Evolutionary conservation across 1,140 invertebrate genomes (phyloP), one percentile per base, ranked within the genome.

Genomic region (Brachionus asplanchnoidis): DNA sequence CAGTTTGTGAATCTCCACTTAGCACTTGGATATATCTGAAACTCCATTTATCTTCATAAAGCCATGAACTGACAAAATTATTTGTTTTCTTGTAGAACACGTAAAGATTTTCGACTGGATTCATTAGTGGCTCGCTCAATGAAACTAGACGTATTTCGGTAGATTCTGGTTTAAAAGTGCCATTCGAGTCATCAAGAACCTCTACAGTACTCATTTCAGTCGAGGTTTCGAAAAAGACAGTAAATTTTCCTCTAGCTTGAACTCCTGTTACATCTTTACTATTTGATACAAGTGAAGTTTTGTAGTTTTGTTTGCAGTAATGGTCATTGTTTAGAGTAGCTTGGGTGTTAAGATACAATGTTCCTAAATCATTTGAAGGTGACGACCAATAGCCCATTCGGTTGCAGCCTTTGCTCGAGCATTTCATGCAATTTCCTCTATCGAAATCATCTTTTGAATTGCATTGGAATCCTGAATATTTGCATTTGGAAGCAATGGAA

Each of bases 161-260:
- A 44, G 82, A 84, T 53, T 84, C 82, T 53, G 42, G 42, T 53
- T 68, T 84, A 56, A 84, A 84, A 70, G 82, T 84, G n/a, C 17
- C 36, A 40, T 17, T 28, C 1, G 60, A 68, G 53, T 68, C 60
- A 70, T 68, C 60, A 11, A 84, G n/a, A 20, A 44, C 5, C n/a
- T 84, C 82, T 3, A 46, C 40, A 23, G 36, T 14, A 28, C 79
- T 82, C 12, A 26, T 82, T 82, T 82, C 53, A 17, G 32, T 65
- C 26, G 20, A 36, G 28, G 60, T 70, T 20, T 84, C 42, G 9
- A 84, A 70, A 73, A 70, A 68, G 6, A 70, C 28, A 6, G 60
- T 70, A n/a, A 84, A 36, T 84, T 70, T 68, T 32, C 40, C 60
- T 28, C 82, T 68, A 36, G 60, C 82, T 84, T 68, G 60, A 7